These are phyloP conservation scores for Congeria kusceri DNA, from an alignment of 2,888 invertebrate species.

Conservation along the genomic window DNA sequence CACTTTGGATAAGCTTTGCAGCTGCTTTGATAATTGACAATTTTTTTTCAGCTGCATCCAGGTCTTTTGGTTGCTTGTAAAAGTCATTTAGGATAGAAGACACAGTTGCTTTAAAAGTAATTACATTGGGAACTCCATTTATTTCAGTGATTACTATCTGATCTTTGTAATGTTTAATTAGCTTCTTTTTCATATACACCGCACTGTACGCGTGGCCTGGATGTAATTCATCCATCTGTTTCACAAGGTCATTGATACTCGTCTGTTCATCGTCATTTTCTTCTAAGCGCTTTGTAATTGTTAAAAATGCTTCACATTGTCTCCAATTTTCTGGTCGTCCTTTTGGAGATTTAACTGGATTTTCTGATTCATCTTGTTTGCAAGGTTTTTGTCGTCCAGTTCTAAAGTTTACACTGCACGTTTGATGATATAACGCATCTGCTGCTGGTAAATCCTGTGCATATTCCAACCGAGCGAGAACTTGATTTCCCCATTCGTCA, in stretches of 20 bases:
- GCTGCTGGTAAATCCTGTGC: slow-evolving; percentile 60
- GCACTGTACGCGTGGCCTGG: slow-evolving; percentile 23
- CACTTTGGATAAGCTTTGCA: slow-evolving; percentile 66
- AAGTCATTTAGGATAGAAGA: slow-evolving; percentile 47
- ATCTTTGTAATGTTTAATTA: slow-evolving; percentile 60
- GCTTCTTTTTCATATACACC: slow-evolving; percentile 52
- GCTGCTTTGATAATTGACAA: slow-evolving; percentile 57
- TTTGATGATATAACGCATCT: slow-evolving; percentile 64
- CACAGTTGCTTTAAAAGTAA: slow-evolving; percentile 55
- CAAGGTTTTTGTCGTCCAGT: slow-evolving; percentile 20
- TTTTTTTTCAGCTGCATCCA: slow-evolving; percentile 41
- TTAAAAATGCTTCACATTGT: slow-evolving; percentile 27
- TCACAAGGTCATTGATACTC: slow-evolving; percentile 38
- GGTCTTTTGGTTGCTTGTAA: slow-evolving; percentile 19
- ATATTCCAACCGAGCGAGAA: slow-evolving; percentile 35
- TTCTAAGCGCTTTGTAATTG: slow-evolving; percentile 32
- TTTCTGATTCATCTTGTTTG: not conserved
- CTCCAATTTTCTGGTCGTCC: not conserved
- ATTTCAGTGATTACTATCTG: slow-evolving; percentile 53
- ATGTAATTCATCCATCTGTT: slow-evolving; percentile 32
- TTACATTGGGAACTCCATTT: slow-evolving; percentile 55
- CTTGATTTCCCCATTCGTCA: slow-evolving; percentile 33
- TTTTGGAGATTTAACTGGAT: not conserved
- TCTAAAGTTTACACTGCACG: slow-evolving; percentile 61
- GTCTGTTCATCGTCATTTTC: slow-evolving; percentile 49